These are phyloP conservation scores for Sebastes nivosus DNA, from an alignment of 2,797 vertebrate species.

Conservation along the genomic window DNA sequence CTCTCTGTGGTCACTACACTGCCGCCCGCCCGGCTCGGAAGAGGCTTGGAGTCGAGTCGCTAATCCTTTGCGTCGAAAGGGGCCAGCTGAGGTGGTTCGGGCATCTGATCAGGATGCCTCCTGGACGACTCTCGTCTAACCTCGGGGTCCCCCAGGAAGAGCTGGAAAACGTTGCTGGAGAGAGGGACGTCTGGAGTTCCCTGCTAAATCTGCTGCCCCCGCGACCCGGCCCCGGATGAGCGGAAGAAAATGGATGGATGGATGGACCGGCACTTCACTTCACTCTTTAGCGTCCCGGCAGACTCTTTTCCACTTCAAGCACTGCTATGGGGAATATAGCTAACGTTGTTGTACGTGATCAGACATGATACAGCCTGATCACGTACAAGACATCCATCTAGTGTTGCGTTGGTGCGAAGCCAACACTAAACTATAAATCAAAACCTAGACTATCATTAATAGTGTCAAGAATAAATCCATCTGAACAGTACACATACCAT, in stretches of 20 bases:
- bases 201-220: neutral
- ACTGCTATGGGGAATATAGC: neutral
- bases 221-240: accelerated
- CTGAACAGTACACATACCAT: neutral
- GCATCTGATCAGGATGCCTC: neutral
- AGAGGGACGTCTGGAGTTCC: neutral
- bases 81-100: neutral
- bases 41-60: neutral
- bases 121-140: neutral
- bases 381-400: neutral
- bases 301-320: no score
- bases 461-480: neutral
- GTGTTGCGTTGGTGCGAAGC: neutral
- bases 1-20: no score
- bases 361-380: neutral
- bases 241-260: neutral
- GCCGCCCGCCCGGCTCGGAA: no score
- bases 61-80: neutral
- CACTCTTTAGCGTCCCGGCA: no score
- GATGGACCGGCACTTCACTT: neutral
- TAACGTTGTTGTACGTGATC: neutral
- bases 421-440: neutral
- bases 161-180: neutral
- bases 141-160: neutral
- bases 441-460: neutral